Evolutionary conservation across 2,888 invertebrate genomes (phyloP), one percentile per base, ranked within the genome.

Genomic region (Dendrolimus houi): DNA sequence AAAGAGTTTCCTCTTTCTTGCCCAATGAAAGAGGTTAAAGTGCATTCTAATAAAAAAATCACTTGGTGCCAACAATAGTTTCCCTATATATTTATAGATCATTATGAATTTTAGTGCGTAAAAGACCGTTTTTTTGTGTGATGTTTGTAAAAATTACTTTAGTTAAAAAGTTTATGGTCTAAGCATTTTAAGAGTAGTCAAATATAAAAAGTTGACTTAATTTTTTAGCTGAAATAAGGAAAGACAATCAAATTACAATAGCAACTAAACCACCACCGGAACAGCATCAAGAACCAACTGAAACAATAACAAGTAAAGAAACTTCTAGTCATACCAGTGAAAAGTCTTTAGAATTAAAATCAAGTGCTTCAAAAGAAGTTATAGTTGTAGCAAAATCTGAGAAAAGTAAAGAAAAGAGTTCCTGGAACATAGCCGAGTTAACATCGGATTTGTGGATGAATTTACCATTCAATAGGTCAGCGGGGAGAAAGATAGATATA

Each of bases 401-500:
- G 9, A 60, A 64, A 57, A 57, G 55, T 60, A 62, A 68, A 53
- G 77, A 77, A 47, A 77, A 66, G 52, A 80, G 75, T 61, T 72
- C 81, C 0, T 88, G 90, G 88, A 85, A 82, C 57, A 69, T 87
- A 14, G 74, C 87, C 0, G 85, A 87, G 0, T 61, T 87, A 0
- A 82, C 89, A 0, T 74, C 84, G 1, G 89, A 89, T 61, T 59
- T 87, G 0, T 85, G 86, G 83, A 68, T 77, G 1, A 79, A 84
- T 60, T 65, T 91, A 54, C 83, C 90, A 1, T 91, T 90, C 56
- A 42, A 87, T 14, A 76, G 66, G 60, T 64, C 79, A 29, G 77
- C 70, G 52, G 83, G 73, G 62, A 90, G 74, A 67, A 90, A 89
- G 77, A 92, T 92, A 77, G 91, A 93, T 68, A 92, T 92, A 70